Conservation (phyloP, 2,113 vertebrate species). For the Panurus biarmicus region DNA sequence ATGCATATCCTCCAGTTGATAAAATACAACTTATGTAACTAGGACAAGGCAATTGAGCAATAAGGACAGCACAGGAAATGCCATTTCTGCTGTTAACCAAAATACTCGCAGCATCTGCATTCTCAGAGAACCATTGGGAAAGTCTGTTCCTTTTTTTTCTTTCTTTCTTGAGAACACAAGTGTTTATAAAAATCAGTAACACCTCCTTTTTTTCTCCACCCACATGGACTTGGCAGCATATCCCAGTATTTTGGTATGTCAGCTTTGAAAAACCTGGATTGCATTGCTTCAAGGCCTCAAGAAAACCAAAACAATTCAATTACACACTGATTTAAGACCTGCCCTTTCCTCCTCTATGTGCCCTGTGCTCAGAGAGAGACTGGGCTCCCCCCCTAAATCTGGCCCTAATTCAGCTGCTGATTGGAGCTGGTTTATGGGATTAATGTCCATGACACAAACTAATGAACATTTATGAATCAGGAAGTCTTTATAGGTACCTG, state of each 20-base stretch:
- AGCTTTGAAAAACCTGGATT: conserved; percentile 22
- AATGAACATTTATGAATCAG: neutral
- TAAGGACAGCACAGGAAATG: conserved; percentile 47
- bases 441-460: neutral
- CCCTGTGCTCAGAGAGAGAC: neutral
- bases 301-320: conserved; percentile 35
- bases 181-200: conserved; percentile 19
- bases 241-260: conserved; percentile 25
- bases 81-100: neutral
- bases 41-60: conserved; percentile 13
- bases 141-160: neutral
- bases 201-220: conserved; percentile 42
- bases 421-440: neutral
- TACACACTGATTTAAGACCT: neutral
- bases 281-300: neutral
- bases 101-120: neutral
- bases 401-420: neutral
- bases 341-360: neutral
- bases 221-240: conserved; percentile 20
- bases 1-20: neutral
- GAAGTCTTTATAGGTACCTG: neutral
- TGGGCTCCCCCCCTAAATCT: neutral
- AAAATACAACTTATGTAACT: conserved; percentile 44
- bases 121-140: neutral
- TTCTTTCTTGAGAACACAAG: conserved; percentile 2